phyloP scores from a whole-genome alignment of 1,140 invertebrate species.

The Apocrypta bakeri region DNA sequence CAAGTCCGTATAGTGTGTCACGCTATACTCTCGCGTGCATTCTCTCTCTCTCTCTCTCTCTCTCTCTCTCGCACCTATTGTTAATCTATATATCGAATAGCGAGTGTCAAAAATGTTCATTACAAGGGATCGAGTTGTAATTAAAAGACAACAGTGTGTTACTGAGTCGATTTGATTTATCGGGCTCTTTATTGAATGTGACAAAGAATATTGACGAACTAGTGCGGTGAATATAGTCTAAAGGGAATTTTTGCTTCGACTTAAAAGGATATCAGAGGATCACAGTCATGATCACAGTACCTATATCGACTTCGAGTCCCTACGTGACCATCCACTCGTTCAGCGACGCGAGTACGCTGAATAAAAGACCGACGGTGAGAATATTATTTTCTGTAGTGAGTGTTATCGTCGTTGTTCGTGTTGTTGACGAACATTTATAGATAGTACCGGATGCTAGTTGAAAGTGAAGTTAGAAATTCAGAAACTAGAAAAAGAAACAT shows the following conservation, averaged over 20 bases:
- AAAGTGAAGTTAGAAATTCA: background rate
- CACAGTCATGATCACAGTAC: slow-evolving; percentile 68
- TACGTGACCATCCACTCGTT: slow-evolving; percentile 68
- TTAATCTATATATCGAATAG: no score
- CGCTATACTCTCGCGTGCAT: background rate
- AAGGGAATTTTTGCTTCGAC: no score
- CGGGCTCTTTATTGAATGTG: no score
- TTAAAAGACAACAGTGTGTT: background rate
- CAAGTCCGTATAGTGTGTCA: background rate
- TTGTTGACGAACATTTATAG: no score
- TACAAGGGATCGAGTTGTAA: background rate
- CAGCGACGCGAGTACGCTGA: slow-evolving; percentile 69
- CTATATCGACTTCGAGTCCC: slow-evolving; percentile 68
- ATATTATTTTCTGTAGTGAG: background rate
- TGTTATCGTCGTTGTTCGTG: background rate
- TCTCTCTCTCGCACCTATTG: background rate
- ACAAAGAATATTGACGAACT: no score
- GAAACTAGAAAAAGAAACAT: background rate
- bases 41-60: background rate
- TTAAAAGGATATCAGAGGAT: background rate
- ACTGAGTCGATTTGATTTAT: no score
- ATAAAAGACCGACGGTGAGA: slow-evolving; percentile 62
- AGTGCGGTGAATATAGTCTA: background rate
- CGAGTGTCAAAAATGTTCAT: background rate
- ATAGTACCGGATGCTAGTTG: no score